Percentiles rank a stretch among this genome's conserved stretches.
phyloP scores from a whole-genome alignment of 2,888 invertebrate species.

The Netelia virgata region DNA sequence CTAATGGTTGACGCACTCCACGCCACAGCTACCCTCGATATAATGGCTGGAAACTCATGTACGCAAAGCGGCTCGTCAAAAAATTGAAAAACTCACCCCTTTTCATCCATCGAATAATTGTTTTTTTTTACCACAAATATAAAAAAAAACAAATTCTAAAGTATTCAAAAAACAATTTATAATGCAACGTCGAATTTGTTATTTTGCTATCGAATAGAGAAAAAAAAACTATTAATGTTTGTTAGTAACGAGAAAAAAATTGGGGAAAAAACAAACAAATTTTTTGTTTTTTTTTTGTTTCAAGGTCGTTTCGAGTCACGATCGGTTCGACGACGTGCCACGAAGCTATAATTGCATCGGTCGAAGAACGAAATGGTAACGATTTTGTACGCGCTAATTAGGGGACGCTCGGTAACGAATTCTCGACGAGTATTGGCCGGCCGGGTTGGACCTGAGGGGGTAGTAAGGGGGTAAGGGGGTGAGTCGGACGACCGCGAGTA shows the following conservation, averaged over 20 bases:
- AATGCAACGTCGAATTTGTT: no score
- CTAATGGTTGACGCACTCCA: slow-evolving; percentile 63
- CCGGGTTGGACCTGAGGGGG: background rate
- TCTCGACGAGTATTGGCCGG: slow-evolving; percentile 20
- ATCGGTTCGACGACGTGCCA: slow-evolving; percentile 29
- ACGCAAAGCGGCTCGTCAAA: background rate
- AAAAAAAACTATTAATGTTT: slow-evolving; percentile 1
- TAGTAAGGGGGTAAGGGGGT: background rate
- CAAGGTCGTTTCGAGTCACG: slow-evolving; percentile 22
- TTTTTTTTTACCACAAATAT: no score
- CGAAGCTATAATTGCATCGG: slow-evolving; percentile 52
- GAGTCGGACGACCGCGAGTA: slow-evolving; percentile 38
- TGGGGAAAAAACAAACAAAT: no score
- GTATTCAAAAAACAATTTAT: no score
- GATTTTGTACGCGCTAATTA: slow-evolving; percentile 57
- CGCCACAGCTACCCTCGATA: background rate
- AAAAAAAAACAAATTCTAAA: no score
- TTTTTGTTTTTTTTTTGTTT: background rate
- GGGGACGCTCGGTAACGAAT: slow-evolving; percentile 59
- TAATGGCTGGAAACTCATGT: background rate
- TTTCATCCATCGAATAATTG: no score
- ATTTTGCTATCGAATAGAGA: no score
- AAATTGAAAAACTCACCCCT: background rate
- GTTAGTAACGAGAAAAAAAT: slow-evolving; percentile 12
- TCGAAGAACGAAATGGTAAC: slow-evolving; percentile 52